Conservation (phyloP, 2,888 invertebrate species). For the Drosophila monieri region DNA sequence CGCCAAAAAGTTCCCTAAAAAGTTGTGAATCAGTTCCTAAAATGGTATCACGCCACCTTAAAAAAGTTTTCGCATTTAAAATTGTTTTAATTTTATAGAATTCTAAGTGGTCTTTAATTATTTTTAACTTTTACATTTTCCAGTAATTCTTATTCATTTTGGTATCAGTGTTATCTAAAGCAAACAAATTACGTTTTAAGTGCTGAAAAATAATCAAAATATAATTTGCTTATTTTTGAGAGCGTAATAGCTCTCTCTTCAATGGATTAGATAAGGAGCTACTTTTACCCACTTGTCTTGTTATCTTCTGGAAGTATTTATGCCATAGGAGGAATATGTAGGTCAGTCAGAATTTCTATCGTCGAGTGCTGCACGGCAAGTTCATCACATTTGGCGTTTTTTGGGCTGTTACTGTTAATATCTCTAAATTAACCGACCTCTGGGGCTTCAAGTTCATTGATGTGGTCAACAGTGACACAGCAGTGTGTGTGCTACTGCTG, state of each 20-base stretch:
- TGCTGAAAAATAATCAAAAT: conserved; percentile 6
- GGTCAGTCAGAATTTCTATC: conserved; percentile 27
- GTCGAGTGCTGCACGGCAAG: conserved; percentile 5
- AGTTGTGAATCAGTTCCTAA: background rate
- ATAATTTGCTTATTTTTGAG: conserved; percentile 12
- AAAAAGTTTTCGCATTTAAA: background rate
- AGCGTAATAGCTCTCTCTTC: conserved; percentile 10
- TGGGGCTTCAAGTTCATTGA: conserved; percentile 66
- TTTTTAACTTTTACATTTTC: background rate
- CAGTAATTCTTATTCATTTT: background rate
- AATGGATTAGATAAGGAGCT: conserved; percentile 30
- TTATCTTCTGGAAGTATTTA: conserved; percentile 20
- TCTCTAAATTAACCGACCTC: conserved; percentile 68
- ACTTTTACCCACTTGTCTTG: conserved; percentile 10
- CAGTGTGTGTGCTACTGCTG: conserved; percentile 30
- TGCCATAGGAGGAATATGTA: conserved; percentile 17
- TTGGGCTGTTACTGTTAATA: conserved; percentile 20
- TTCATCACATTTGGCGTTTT: background rate
- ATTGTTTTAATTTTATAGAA: background rate
- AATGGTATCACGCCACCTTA: background rate
- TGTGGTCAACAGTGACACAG: conserved; percentile 48
- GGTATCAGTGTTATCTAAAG: background rate
- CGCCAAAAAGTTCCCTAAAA: too few relatives aligned
- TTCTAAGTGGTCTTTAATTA: background rate
- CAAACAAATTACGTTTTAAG: background rate